phyloP scores from a whole-genome alignment of 30 jellyfish, hydroid and myxozoan genomes.

The Aurelia sp. region DNA sequence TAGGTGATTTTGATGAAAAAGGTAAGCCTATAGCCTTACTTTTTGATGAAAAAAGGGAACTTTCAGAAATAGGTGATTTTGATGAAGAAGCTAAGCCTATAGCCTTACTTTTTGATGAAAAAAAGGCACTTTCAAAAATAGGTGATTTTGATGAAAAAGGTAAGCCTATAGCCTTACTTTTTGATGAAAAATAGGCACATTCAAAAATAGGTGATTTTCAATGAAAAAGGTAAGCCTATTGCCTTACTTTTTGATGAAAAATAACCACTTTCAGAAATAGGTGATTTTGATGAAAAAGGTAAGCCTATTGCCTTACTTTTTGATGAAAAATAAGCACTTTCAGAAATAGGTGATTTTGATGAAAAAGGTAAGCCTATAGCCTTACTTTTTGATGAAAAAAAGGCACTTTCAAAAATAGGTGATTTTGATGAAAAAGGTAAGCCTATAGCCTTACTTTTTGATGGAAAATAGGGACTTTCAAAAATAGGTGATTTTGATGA shows the following conservation, averaged over 20 bases:
- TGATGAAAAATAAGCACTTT: background rate
- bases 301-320: background rate
- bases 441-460: background rate
- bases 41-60: background rate
- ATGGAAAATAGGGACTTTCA: background rate
- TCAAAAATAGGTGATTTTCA: background rate
- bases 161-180: background rate
- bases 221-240: background rate
- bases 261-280: background rate
- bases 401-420: background rate
- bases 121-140: background rate
- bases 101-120: background rate
- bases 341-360: background rate
- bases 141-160: background rate
- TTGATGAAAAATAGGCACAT: background rate
- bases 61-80: background rate
- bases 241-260: background rate
- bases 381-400: background rate
- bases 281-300: background rate
- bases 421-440: background rate
- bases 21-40: background rate
- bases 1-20: background rate
- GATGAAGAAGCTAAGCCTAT: background rate
- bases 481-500: background rate
- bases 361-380: background rate